phyloP scores from a whole-genome alignment of 2,113 vertebrate species.

The Aspiorhynchus laticeps region DNA sequence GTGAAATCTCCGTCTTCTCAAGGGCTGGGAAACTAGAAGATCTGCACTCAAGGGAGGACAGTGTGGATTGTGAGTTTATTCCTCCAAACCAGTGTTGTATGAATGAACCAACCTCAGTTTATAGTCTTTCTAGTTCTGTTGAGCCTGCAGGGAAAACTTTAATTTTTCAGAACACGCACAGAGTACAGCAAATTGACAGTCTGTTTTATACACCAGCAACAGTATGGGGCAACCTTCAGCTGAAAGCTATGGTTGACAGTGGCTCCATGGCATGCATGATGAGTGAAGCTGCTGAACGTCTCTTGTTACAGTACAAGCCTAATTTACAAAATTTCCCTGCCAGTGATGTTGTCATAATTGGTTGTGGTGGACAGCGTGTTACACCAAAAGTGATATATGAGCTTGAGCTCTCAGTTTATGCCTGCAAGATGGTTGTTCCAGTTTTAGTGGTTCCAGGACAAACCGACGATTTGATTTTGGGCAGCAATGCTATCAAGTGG shows the following conservation, averaged over 20 bases:
- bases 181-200: constrained; percentile 40
- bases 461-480: constrained; percentile 44
- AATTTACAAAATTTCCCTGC: constrained; percentile 21
- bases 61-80: no score
- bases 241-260: constrained; percentile 60
- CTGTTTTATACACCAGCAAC: constrained; percentile 50
- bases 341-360: constrained; percentile 46
- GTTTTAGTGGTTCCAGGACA: constrained; percentile 48
- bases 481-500: constrained; percentile 48
- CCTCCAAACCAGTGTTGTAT: no score
- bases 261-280: constrained; percentile 55
- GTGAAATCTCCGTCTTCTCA: no score
- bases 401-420: constrained; percentile 39
- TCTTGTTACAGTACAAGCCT: constrained; percentile 12
- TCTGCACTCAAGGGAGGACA: no score
- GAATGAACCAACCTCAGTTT: no score
- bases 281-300: constrained; percentile 39
- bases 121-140: no score
- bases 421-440: constrained; percentile 15
- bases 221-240: background rate
- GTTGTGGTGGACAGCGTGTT: constrained; percentile 44
- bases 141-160: no score
- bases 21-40: no score
- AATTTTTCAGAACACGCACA: constrained; percentile 43
- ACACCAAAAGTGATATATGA: constrained; percentile 53